phyloP scores from a whole-genome alignment of 2,888 invertebrate genomes.

The Celastrina argiolus region DNA sequence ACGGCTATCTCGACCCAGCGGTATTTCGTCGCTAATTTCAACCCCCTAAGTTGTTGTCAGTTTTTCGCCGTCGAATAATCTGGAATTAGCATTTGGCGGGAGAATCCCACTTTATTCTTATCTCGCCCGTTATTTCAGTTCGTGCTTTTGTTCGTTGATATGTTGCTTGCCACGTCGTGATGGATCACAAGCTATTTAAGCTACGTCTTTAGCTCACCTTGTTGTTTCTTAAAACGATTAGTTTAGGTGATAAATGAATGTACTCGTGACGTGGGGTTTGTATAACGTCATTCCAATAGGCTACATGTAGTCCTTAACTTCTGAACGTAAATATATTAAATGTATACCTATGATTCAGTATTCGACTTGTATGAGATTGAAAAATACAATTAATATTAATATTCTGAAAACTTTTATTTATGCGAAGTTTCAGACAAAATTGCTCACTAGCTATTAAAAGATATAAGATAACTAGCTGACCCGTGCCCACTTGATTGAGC shows the following conservation, averaged over 20 bases:
- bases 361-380: too few species aligned
- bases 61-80: conserved; percentile 25
- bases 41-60: conserved; percentile 17
- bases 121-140: conserved; percentile 25
- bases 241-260: neutral
- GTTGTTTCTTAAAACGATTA: neutral
- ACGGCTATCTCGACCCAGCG: neutral
- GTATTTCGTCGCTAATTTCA: conserved; percentile 6
- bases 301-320: too few species aligned
- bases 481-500: too few species aligned
- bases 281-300: too few species aligned
- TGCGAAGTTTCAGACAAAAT: too few species aligned
- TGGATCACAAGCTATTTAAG: conserved; percentile 23
- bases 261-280: too few species aligned
- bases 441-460: too few species aligned
- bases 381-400: too few species aligned
- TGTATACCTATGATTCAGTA: too few species aligned
- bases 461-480: too few species aligned
- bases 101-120: conserved; percentile 25
- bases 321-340: too few species aligned
- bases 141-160: conserved; percentile 25
- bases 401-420: too few species aligned
- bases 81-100: conserved; percentile 26
- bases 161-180: conserved; percentile 20
- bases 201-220: conserved; percentile 11